phyloP scores from a whole-genome alignment of 2,113 vertebrate genomes.

The Pyxicephalus adspersus region DNA sequence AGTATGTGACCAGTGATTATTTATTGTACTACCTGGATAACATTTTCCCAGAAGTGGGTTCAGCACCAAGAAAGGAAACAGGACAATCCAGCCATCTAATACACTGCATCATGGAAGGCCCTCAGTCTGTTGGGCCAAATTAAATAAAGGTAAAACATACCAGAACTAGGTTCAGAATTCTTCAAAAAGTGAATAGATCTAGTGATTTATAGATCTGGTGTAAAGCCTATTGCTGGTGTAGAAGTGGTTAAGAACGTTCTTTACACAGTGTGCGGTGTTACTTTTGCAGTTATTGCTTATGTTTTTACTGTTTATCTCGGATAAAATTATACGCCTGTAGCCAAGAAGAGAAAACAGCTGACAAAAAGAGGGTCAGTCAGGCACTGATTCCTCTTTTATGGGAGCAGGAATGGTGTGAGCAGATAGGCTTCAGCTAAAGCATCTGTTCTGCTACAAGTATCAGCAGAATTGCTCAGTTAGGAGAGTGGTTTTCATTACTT shows the following conservation, averaged over 20 bases:
- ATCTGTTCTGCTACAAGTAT: constrained; percentile 66
- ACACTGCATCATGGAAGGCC: no score
- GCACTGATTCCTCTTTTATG: constrained; percentile 54
- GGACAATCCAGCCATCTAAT: no score
- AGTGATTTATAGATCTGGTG: no score
- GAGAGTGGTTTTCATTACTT: constrained; percentile 68
- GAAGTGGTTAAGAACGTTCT: not conserved
- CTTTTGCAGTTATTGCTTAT: constrained; percentile 28
- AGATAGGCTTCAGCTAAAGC: constrained; percentile 61
- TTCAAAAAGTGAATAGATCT: no score
- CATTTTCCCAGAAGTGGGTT: no score
- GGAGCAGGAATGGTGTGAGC: constrained; percentile 55
- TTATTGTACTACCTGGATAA: no score
- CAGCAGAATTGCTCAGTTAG: constrained; percentile 67
- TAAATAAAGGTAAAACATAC: no score
- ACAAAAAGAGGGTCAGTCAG: constrained; percentile 55
- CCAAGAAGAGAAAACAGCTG: constrained; percentile 50
- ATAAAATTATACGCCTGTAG: constrained; percentile 32
- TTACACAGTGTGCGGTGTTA: not conserved
- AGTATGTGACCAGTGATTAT: no score
- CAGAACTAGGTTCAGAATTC: no score
- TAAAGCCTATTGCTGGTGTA: no score
- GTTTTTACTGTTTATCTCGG: constrained; percentile 41
- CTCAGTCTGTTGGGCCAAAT: no score
- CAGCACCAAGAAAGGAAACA: no score